Percentiles rank a stretch among this genome's conserved stretches.
Evolutionary conservation across 2,113 vertebrate species (phyloP).

Genomic region (Condylura cristata): DNA sequence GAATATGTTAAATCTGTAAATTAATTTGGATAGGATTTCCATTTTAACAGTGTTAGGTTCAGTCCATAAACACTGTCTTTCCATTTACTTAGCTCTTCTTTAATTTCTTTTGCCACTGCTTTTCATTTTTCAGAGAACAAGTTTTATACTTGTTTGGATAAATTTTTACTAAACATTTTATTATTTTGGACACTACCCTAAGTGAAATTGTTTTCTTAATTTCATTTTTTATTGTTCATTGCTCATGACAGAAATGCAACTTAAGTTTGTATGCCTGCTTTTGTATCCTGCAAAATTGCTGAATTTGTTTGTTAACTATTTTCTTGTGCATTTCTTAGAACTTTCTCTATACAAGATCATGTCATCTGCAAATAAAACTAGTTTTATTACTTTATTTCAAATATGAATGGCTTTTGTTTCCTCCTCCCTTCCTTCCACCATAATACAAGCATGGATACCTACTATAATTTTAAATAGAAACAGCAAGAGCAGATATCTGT

Average conservation of each 20-base stretch:
- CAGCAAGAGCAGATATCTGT: background rate
- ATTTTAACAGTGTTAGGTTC: background rate
- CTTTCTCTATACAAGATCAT: background rate
- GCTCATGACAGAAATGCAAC: background rate
- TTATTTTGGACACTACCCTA: background rate
- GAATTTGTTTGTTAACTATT: background rate
- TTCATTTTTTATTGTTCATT: background rate
- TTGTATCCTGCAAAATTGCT: background rate
- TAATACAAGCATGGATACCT: background rate
- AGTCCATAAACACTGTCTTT: background rate
- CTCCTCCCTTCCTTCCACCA: background rate
- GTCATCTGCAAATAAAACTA: background rate
- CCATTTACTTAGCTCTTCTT: background rate
- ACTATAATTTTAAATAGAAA: background rate
- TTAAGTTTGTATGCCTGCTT: background rate
- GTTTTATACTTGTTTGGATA: background rate
- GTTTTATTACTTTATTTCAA: background rate
- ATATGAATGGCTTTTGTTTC: background rate
- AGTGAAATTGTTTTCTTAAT: background rate
- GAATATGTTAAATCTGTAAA: background rate
- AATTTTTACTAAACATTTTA: background rate
- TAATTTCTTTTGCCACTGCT: background rate
- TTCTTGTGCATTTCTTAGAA: background rate
- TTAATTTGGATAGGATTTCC: background rate
- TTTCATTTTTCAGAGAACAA: background rate